Evolutionary conservation across 2,113 vertebrate species (phyloP), one percentile per base, ranked within the genome.

Genomic region (Saguinus midas): DNA sequence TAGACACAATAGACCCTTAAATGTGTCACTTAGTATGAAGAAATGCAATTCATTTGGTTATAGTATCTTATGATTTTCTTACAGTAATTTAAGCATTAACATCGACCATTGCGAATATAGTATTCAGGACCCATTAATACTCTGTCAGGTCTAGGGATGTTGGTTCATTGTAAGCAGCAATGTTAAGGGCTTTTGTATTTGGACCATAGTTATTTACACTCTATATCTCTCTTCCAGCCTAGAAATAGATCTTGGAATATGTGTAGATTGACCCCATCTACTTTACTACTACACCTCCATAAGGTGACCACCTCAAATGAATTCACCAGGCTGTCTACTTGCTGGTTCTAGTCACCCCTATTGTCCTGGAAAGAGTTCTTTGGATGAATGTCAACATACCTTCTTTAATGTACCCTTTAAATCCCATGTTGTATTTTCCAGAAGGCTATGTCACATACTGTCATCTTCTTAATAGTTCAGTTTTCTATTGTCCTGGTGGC

Each of bases 241-340:
- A 37, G 25, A 40, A 29, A 29, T 11, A 32, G 57, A 37, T 29
- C 16, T 5, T 48, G 11, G 12, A 29, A 43, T 32, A 7, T 87
- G 25, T 48, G 5, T 58, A 23, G 43, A 48, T 37, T 88, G 2
- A 72, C 9, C 27, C 2, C 18, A 50, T 73, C 8, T 20, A 12
- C 18, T 3, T 35, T 37, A 8, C 8, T 72, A 1, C 7, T 32
- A 0, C 43, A n/a, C 12, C 23, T 11, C 3, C 18, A 5, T 11
- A 7, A 11, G 9, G 14, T 9, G 29, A 5, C 32, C 3, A 58
- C 3, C 52, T 88, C 50, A 58, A 21, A 8, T 11, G 11, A 48
- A 21, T 58, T 29, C 64, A 81, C 3, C 25, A 29, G 48, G 40
- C 18, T 50, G 23, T 37, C 40, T 7, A 17, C 20, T 32, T 81